A percentile compares a stretch with the other conserved stretches of the same genome.
phyloP scores from a whole-genome alignment of 1,140 invertebrate genomes.

The Lucilia sericata region DNA sequence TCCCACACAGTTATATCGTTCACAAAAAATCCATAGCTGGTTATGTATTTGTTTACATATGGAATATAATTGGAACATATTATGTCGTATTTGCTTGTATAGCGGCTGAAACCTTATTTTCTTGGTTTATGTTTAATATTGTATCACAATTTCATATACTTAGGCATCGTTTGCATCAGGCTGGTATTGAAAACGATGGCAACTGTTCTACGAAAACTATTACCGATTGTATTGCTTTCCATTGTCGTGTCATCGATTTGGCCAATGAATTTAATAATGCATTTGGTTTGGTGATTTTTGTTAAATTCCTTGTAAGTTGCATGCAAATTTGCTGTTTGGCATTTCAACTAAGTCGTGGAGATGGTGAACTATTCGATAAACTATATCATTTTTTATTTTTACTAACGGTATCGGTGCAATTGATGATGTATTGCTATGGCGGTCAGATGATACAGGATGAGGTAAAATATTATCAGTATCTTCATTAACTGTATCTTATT shows the following conservation, averaged over 20 bases:
- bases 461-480: too few species aligned
- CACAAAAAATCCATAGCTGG: background rate
- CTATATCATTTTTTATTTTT: constrained; percentile 49
- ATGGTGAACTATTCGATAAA: constrained; percentile 44
- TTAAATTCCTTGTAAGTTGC: constrained; percentile 55
- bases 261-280: constrained; percentile 49
- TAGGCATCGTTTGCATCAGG: background rate
- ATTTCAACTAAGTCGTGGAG: constrained; percentile 51
- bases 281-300: constrained; percentile 53
- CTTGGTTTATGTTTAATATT: constrained; percentile 40
- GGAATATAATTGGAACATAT: background rate
- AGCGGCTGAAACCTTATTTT: background rate
- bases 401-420: constrained; percentile 48
- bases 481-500: too few species aligned
- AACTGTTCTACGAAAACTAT: constrained; percentile 7
- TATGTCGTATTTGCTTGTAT: background rate
- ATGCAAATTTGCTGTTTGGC: constrained; percentile 54
- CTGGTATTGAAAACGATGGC: background rate
- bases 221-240: constrained; percentile 45
- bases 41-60: background rate
- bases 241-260: constrained; percentile 50
- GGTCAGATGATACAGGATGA: constrained; percentile 53
- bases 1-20: background rate
- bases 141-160: constrained; percentile 52
- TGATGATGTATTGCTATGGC: constrained; percentile 52